These are phyloP conservation scores for Tenrec ecaudatus DNA, from an alignment of 2,113 vertebrate genomes.

Conservation along the genomic window DNA sequence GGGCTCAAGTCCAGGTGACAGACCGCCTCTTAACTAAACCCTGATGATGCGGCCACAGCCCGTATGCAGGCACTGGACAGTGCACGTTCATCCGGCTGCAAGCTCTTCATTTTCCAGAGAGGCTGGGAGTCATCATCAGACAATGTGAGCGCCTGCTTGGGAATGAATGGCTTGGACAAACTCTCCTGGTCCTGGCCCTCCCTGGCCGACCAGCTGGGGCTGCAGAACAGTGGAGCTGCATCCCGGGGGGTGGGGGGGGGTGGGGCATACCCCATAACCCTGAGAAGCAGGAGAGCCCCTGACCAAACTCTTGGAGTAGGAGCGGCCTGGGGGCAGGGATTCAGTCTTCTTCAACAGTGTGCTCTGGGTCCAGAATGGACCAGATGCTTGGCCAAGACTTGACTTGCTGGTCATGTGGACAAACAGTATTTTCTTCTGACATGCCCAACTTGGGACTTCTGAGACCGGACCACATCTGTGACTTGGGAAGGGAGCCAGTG, in stretches of 20 bases:
- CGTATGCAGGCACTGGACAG: background rate
- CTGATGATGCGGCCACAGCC: background rate
- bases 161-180: background rate
- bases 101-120: slow-evolving; percentile 57
- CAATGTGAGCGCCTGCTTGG: slow-evolving; percentile 47
- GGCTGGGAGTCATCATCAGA: slow-evolving; percentile 66
- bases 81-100: slow-evolving; percentile 48
- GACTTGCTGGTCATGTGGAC: background rate
- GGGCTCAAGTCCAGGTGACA: background rate
- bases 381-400: background rate
- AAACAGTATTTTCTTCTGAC: background rate
- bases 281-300: background rate
- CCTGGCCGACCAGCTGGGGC: background rate
- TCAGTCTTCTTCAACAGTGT: background rate
- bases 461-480: background rate
- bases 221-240: background rate
- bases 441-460: background rate
- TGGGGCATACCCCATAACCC: background rate
- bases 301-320: background rate
- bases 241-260: background rate
- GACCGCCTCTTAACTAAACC: background rate
- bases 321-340: background rate
- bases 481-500: background rate
- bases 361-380: background rate
- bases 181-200: background rate